Base-by-base conservation (phyloP, 2,113 vertebrate genomes). In the Tupaia tana region DNA sequence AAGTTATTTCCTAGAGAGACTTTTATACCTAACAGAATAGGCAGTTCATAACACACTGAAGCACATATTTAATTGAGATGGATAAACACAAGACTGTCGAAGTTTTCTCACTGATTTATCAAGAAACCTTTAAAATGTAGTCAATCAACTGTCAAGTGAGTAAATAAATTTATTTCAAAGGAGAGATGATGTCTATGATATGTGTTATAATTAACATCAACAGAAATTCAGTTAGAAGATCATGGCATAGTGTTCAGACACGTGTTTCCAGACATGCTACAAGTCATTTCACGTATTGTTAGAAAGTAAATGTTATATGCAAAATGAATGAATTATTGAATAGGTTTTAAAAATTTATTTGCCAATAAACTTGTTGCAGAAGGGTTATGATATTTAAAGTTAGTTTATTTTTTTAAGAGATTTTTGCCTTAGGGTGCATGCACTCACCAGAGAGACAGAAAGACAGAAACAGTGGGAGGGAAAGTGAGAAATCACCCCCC, bases 41-140 rank as follows among this genome's bases (percentile, higher is more conserved):
- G 16, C 90, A 59, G 16, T 73, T 94, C 69, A 67, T 75, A 64
- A n/a, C 66, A 67, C 58, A 73, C 14, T 70, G 77, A 81, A 81
- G 63, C 56, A 91, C 77, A 85, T 92, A 52, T 87, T 95, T 87
- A 92, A 67, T 94, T 24, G 25, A 66, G 31, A 31, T 43, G 9
- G 11, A 90, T 19, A 94, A 94, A 70, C 34, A 74, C 3, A n/a
- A 18, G 20, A 63, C 22, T 82, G 3, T 29, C 8, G 34, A 75
- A 61, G 16, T 79, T 67, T 86, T 93, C 43, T 83, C 24, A 92
- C 56, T 89, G n/a, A 31, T n/a, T 86, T 91, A 63, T 13, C 89
- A 82, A 87, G 71, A 58, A 29, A 56, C 9, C 16, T 86, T 78
- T 27, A 91, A 93, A 70, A 87, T 80, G 27, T 29, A 90, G 79